Conservation (phyloP, 1,140 invertebrate genomes). For the Drosophila mauritiana region DNA sequence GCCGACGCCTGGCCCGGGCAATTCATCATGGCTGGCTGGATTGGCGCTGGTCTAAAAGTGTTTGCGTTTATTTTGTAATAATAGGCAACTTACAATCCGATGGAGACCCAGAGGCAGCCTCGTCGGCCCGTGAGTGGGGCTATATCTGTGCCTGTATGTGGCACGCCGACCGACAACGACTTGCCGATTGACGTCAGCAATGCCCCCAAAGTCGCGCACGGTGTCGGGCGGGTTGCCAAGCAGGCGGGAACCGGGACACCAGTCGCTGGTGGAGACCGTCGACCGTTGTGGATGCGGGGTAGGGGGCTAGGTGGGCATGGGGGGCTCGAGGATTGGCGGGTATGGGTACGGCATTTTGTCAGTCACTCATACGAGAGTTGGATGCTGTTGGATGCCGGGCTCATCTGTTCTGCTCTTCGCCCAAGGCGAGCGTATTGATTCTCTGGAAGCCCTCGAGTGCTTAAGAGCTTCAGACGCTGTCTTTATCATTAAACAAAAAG, state of each 20-base stretch:
- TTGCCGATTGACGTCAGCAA: conserved; percentile 82
- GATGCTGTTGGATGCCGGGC: conserved; percentile 12
- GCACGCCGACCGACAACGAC: conserved; percentile 76
- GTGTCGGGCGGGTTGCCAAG: conserved; percentile 72
- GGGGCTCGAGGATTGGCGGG: conserved; percentile 3
- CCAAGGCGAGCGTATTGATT: conserved; percentile 29
- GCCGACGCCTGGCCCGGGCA: conserved; percentile 7
- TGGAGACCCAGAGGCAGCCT: conserved; percentile 69
- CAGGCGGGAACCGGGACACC: conserved; percentile 56
- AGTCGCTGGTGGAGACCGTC: conserved; percentile 19
- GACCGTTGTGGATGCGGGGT: background rate
- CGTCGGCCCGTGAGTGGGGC: conserved; percentile 24
- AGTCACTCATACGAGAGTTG: conserved; percentile 69
- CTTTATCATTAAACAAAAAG: conserved; percentile 3
- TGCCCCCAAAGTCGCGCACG: conserved; percentile 76
- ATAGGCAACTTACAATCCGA: conserved; percentile 45
- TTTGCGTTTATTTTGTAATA: conserved; percentile 50
- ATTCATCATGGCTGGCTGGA: conserved; percentile 42
- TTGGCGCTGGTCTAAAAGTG: conserved; percentile 34
- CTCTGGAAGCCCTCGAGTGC: conserved; percentile 25
- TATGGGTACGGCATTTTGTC: conserved; percentile 58
- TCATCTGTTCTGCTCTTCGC: conserved; percentile 20
- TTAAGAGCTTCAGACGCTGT: background rate
- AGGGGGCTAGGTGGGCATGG: background rate
- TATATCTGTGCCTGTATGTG: conserved; percentile 55